A percentile compares a stretch with the other conserved stretches of the same genome.
Conservation (phyloP, 2,888 invertebrate species). For the Litoditis marina region DNA sequence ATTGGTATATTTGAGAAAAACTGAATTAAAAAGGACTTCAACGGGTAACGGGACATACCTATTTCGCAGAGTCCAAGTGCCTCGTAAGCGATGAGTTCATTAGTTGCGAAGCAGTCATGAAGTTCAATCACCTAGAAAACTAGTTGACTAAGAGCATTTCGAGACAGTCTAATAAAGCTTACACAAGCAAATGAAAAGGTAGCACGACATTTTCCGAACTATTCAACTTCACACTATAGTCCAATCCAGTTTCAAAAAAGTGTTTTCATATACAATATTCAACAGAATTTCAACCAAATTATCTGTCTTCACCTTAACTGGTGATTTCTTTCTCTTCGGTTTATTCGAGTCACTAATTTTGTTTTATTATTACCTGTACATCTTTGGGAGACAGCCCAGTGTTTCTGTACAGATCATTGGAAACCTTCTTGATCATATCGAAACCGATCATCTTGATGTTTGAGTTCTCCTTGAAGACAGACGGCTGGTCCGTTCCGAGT, state of each 20-base stretch:
- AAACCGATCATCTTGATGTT: constrained; percentile 69
- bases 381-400: constrained; percentile 67
- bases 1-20: too few species aligned
- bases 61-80: constrained; percentile 80
- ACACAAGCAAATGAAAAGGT: too few species aligned
- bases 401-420: constrained; percentile 74
- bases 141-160: not conserved
- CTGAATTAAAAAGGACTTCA: too few species aligned
- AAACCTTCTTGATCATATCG: constrained; percentile 62
- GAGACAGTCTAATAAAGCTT: too few species aligned
- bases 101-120: constrained; percentile 96
- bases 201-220: too few species aligned
- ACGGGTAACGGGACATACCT: constrained; percentile 57
- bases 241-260: too few species aligned
- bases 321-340: too few species aligned
- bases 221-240: too few species aligned
- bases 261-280: too few species aligned
- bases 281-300: too few species aligned
- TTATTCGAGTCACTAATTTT: too few species aligned
- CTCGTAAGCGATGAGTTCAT: constrained; percentile 94
- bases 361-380: constrained; percentile 61
- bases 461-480: constrained; percentile 79
- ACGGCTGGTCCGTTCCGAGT: constrained; percentile 86
- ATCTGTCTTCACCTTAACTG: too few species aligned
- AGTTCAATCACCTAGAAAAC: constrained; percentile 72